Conservation (phyloP, 2,888 invertebrate genomes). For the Habrosyne pyritoides region DNA sequence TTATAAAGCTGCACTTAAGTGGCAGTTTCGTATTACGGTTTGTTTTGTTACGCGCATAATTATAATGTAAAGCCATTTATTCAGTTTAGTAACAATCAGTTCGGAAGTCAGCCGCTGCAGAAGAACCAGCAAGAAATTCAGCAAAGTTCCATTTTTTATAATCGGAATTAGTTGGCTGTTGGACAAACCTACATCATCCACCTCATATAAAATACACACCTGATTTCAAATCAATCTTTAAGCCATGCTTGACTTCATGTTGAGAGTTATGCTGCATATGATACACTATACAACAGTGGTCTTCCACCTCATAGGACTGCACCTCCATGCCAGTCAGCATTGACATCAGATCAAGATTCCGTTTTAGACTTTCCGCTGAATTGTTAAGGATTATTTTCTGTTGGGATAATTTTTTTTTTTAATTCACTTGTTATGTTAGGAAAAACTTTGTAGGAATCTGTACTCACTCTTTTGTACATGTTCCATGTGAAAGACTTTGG, state of each 20-base stretch:
- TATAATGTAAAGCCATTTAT: no score
- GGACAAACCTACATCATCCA: no score
- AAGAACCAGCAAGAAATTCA: no score
- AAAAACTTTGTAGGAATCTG: not conserved
- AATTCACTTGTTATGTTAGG: not conserved
- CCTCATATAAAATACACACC: slow-evolving; percentile 38
- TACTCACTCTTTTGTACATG: no score
- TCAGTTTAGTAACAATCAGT: no score
- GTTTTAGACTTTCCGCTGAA: slow-evolving; percentile 49
- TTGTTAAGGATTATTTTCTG: slow-evolving; percentile 62
- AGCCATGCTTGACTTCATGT: slow-evolving; percentile 57
- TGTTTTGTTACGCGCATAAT: no score
- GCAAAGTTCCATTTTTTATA: no score
- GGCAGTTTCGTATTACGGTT: no score
- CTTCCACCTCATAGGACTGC: slow-evolving; percentile 56
- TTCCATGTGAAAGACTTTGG: no score
- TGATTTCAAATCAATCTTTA: slow-evolving; percentile 60
- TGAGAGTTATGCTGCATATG: slow-evolving; percentile 62
- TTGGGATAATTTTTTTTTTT: slow-evolving; percentile 8
- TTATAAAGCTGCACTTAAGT: no score
- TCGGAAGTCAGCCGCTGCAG: no score
- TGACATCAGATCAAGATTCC: slow-evolving; percentile 53
- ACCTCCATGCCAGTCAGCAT: slow-evolving; percentile 69
- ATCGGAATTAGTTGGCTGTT: no score
- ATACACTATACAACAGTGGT: slow-evolving; percentile 66